phyloP scores from a whole-genome alignment of 2,888 invertebrate genomes.

The Allolobophora icterica region DNA sequence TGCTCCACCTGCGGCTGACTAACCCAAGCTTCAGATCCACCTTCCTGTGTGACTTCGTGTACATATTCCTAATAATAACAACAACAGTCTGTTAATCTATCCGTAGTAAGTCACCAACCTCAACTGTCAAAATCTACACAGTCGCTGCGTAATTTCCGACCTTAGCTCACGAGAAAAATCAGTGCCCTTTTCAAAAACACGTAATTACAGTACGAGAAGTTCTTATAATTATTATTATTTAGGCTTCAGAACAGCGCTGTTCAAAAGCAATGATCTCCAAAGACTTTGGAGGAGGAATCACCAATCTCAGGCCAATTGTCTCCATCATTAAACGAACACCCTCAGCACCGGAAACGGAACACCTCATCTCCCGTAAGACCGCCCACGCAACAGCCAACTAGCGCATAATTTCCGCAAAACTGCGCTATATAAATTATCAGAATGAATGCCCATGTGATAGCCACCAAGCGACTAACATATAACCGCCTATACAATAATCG shows the following conservation, averaged over 20 bases:
- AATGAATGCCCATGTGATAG: not conserved
- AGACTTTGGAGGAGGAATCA: not conserved
- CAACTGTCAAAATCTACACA: not conserved
- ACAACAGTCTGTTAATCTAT: not conserved
- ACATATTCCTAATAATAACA: not conserved
- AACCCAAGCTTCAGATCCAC: not conserved
- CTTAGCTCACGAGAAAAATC: not conserved
- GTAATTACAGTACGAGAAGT: slow-evolving; percentile 7
- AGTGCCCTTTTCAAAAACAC: not conserved
- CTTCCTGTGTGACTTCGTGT: too few species aligned
- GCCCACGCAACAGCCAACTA: not conserved
- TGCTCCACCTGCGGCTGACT: not conserved
- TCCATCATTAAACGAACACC: not conserved
- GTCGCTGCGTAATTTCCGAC: not conserved
- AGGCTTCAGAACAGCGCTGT: not conserved
- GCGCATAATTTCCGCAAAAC: not conserved
- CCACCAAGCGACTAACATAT: not conserved
- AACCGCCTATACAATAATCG: too few species aligned
- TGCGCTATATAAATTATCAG: too few species aligned
- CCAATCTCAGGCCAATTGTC: not conserved
- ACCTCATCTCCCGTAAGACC: too few species aligned
- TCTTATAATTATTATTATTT: not conserved
- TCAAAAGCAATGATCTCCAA: not conserved
- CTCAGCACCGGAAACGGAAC: not conserved
- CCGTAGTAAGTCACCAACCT: not conserved